Conservation (phyloP, 2,888 invertebrate species). For the Malthinus flaveolus region DNA sequence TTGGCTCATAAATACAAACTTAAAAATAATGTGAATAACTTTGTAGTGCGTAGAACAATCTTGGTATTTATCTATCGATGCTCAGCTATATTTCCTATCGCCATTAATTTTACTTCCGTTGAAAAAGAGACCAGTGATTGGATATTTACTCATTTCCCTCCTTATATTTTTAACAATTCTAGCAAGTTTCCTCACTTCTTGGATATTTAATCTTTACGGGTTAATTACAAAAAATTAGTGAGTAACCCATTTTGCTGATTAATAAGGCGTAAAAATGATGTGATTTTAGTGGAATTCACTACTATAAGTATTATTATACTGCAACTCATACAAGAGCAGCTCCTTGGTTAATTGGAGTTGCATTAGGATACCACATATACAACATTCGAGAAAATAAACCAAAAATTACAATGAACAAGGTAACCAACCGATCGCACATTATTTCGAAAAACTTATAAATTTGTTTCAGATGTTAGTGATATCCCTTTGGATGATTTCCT, state of each 20-base stretch:
- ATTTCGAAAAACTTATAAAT: not conserved
- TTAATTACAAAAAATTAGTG: not conserved
- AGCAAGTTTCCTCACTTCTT: not conserved
- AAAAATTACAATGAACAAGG: slow-evolving; percentile 7
- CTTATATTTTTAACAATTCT: not conserved
- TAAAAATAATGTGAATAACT: not conserved
- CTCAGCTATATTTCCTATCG: not conserved
- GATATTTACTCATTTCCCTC: not conserved
- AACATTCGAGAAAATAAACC: slow-evolving; percentile 21
- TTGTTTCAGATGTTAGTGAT: slow-evolving; percentile 1
- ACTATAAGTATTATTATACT: not conserved
- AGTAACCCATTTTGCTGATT: not conserved
- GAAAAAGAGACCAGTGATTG: not conserved
- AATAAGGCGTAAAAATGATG: not conserved
- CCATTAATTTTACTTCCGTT: slow-evolving; percentile 6
- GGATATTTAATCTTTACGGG: not conserved
- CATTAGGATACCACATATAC: slow-evolving; percentile 1
- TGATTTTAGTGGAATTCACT: not conserved
- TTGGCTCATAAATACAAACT: not conserved
- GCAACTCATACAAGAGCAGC: not conserved
- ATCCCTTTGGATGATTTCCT: not conserved
- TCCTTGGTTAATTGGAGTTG: not conserved
- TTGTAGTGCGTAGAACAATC: not conserved
- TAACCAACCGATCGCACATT: not conserved
- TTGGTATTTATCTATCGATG: not conserved